phyloP scores from a whole-genome alignment of 2,113 vertebrate species.

The Sylvia atricapilla region DNA sequence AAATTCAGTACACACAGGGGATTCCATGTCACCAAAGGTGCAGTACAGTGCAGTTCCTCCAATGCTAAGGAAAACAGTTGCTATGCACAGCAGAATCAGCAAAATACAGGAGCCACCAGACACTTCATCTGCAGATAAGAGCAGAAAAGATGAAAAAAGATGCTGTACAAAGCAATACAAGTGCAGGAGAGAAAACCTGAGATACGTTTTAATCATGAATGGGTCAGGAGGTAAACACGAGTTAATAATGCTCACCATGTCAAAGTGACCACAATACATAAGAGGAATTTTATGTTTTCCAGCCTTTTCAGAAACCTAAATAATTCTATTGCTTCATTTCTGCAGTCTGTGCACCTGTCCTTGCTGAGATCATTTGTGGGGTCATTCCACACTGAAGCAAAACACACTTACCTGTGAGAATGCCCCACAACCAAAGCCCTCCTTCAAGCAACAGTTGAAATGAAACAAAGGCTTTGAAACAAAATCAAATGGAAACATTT shows the following conservation, averaged over 20 bases:
- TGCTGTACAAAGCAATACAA: background rate
- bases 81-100: slow-evolving; percentile 87
- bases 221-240: background rate
- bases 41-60: slow-evolving; percentile 94
- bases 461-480: background rate
- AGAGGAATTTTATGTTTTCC: background rate
- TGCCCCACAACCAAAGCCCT: background rate
- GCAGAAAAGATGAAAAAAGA: background rate
- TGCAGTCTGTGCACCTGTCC: background rate
- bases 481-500: background rate
- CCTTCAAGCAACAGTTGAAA: background rate
- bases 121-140: slow-evolving; percentile 82
- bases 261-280: background rate
- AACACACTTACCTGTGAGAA: background rate
- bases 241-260: background rate
- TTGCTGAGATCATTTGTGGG: background rate
- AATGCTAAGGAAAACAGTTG: slow-evolving; percentile 91
- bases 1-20: slow-evolving; percentile 91
- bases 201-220: background rate
- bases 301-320: background rate
- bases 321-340: background rate
- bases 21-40: slow-evolving; percentile 84
- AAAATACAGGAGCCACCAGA: slow-evolving; percentile 88
- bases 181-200: background rate
- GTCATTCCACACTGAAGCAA: background rate